Percentiles rank a stretch among this genome's conserved stretches.
phyloP scores from a whole-genome alignment of 1,140 invertebrate genomes.

The Scaptodrosophila lebanonensis region DNA sequence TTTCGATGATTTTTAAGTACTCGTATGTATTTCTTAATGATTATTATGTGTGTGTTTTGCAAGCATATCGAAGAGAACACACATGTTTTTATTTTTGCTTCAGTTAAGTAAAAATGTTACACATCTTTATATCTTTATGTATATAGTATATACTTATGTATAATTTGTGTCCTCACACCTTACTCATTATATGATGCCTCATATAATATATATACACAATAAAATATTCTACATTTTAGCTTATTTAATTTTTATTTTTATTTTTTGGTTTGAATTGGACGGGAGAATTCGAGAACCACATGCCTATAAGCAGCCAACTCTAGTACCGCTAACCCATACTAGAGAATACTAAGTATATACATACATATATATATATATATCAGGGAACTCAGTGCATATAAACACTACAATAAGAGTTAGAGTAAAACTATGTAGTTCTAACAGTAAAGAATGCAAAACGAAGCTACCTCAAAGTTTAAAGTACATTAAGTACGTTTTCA shows the following conservation, averaged over 20 bases:
- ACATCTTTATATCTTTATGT: too few relatives aligned
- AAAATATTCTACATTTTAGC: slow-evolving; percentile 54
- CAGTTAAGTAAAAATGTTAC: too few relatives aligned
- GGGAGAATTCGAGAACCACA: slow-evolving; percentile 12
- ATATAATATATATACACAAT: slow-evolving; percentile 40
- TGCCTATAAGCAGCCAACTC: slow-evolving; percentile 15
- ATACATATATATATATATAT: slow-evolving; percentile 36
- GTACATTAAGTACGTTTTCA: too few relatives aligned
- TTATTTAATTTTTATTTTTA: slow-evolving; percentile 34
- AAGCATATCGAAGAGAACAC: too few relatives aligned
- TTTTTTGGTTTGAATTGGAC: slow-evolving; percentile 21
- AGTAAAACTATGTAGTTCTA: too few relatives aligned
- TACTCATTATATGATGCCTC: slow-evolving; percentile 32
- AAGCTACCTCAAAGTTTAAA: slow-evolving; percentile 55
- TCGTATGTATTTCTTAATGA: too few relatives aligned
- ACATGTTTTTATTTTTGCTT: too few relatives aligned
- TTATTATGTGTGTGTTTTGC: too few relatives aligned
- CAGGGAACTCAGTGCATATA: too few relatives aligned
- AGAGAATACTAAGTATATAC: slow-evolving; percentile 26
- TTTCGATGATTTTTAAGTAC: slow-evolving; percentile 49
- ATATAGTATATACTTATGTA: slow-evolving; percentile 39
- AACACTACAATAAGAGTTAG: too few relatives aligned
- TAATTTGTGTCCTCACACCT: slow-evolving; percentile 47
- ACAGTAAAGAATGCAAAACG: slow-evolving; percentile 22
- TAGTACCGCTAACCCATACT: slow-evolving; percentile 13